Evolutionary conservation across 1,140 invertebrate species (phyloP).

Genomic region (Limonius californicus): DNA sequence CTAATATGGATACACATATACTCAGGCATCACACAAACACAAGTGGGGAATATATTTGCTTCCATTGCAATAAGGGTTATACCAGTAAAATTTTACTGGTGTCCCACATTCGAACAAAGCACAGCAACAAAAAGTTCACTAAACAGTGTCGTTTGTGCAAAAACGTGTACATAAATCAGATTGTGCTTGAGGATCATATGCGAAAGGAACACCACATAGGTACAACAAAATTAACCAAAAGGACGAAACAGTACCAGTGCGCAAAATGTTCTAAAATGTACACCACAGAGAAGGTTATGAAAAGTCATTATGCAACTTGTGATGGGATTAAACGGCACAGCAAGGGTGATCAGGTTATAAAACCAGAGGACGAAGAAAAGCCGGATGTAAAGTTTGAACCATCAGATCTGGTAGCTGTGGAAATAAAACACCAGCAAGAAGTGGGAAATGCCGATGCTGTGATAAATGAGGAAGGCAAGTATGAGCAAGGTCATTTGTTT

Average conservation of each 20-base stretch:
- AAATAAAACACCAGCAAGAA: too few relatives aligned
- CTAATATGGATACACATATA: background rate
- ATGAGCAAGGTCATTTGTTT: too few relatives aligned
- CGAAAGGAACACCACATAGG: background rate
- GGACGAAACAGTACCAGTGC: background rate
- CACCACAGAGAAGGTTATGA: slow-evolving; percentile 4
- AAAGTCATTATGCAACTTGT: background rate
- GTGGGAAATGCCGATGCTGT: too few relatives aligned
- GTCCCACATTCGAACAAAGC: background rate
- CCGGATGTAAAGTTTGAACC: background rate
- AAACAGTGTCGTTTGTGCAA: background rate
- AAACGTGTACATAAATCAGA: background rate
- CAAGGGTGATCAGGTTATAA: background rate
- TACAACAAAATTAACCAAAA: background rate
- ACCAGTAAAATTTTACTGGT: background rate
- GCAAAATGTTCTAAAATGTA: slow-evolving; percentile 1
- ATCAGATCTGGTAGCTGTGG: too few relatives aligned
- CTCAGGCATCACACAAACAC: background rate
- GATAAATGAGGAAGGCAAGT: too few relatives aligned
- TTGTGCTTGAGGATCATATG: background rate
- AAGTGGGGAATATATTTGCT: background rate
- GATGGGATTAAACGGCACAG: background rate
- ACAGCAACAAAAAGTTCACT: background rate
- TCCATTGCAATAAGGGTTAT: background rate
- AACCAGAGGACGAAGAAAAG: background rate